Evolutionary conservation across 2,113 vertebrate species (phyloP).

Genomic region (Colistium nudipinnis): DNA sequence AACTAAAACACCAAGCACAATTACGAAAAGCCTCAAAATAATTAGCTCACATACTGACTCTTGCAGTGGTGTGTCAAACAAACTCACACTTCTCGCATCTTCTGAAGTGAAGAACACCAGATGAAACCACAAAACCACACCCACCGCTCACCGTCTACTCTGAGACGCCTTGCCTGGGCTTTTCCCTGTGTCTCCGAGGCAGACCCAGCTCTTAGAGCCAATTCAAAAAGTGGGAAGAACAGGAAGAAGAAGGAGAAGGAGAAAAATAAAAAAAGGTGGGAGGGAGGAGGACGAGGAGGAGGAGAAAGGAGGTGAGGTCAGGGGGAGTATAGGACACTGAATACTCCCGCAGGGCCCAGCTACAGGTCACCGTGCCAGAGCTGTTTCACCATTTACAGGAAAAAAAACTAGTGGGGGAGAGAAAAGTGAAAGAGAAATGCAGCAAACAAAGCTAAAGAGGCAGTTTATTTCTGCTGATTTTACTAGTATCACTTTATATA

Average conservation of each 20-base stretch:
- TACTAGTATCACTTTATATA: too few species aligned
- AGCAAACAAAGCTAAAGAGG: slow-evolving; percentile 40
- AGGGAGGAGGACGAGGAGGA: slow-evolving; percentile 32
- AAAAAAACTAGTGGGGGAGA: slow-evolving; percentile 56
- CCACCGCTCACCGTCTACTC: slow-evolving; percentile 7
- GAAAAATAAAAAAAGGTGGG: neutral
- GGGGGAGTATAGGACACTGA: slow-evolving; percentile 59
- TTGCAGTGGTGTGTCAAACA: neutral
- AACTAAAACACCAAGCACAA: neutral
- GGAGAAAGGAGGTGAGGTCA: slow-evolving; percentile 53
- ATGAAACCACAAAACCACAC: neutral
- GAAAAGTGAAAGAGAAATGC: slow-evolving; percentile 24
- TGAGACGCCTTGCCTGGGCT: slow-evolving; percentile 26
- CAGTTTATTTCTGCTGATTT: slow-evolving; percentile 67
- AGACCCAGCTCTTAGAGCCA: slow-evolving; percentile 56
- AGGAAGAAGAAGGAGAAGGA: slow-evolving; percentile 11
- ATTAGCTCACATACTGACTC: too few species aligned
- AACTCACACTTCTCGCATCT: slow-evolving; percentile 13
- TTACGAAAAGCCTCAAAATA: neutral
- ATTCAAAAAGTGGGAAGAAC: slow-evolving; percentile 41
- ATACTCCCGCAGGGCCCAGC: slow-evolving; percentile 73
- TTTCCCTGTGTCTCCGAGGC: slow-evolving; percentile 60
- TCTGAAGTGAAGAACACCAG: slow-evolving; percentile 14
- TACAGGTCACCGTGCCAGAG: slow-evolving; percentile 62
- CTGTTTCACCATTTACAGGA: slow-evolving; percentile 74